Conservation (phyloP, 2,797 vertebrate species). For the Hydrocynus forskahlii region DNA sequence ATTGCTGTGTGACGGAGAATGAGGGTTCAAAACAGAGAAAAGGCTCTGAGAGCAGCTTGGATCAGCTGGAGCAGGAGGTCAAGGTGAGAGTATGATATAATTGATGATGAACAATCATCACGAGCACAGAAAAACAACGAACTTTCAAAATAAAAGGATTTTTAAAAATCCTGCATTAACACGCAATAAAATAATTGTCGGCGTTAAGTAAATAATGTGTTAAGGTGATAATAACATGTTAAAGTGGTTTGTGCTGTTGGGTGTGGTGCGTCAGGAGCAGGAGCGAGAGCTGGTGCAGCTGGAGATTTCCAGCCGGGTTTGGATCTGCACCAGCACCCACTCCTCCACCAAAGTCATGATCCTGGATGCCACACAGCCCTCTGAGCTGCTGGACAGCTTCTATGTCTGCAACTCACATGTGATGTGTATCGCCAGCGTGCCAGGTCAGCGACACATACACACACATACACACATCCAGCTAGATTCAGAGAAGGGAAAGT, state of each 20-base stretch:
- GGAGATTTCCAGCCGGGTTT: constrained; percentile 86
- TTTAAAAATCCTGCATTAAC: no score
- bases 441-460: constrained; percentile 81
- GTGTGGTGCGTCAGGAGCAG: constrained; percentile 72
- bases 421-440: constrained; percentile 93
- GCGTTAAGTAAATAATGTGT: no score
- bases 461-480: no score
- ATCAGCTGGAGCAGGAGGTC: constrained; percentile 76
- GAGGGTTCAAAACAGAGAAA: constrained; percentile 80
- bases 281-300: constrained; percentile 78
- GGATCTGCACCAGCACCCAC: constrained; percentile 95
- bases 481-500: no score
- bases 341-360: constrained; percentile 96
- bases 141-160: no score
- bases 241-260: not conserved
- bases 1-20: constrained; percentile 65
- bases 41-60: constrained; percentile 81
- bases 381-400: constrained; percentile 94
- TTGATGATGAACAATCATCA: not conserved
- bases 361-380: constrained; percentile 92
- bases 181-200: no score
- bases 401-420: constrained; percentile 97
- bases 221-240: not conserved
- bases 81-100: constrained; percentile 39
- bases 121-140: no score